Base-by-base conservation (phyloP, 2,113 vertebrate species). In the Naja naja region DNA sequence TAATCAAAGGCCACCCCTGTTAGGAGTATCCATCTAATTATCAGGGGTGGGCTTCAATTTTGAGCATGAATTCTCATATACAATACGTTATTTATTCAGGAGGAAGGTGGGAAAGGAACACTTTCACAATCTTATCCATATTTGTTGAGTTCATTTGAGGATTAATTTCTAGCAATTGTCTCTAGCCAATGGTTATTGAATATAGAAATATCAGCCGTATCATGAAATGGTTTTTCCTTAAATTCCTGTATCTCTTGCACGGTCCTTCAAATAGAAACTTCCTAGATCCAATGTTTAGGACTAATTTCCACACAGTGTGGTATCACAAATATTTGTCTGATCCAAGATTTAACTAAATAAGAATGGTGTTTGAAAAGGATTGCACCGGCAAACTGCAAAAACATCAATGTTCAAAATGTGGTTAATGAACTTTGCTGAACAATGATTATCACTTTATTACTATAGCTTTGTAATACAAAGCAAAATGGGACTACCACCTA, bases 341-440 rank as follows among this genome's bases (percentile, higher is more conserved):
- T 49, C 47, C 47, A 49, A 49, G 8, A 49, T 81, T 45, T 89
- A 81, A 27, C 22, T 45, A 55, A 85, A 43, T 55, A 45, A 3
- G n/a, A 45, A 53, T 45, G 4, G 54, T 81, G 64, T 10, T 52
- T 86, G 18, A 2, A 52, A 5, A 10, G 90, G 12, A 89, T 0
- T 16, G 2, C 6, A 58, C 0, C 60, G 11, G n/a, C n/a, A n/a
- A 9, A 3, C 1, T 60, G 0, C 92, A 23, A 0, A 18, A 3
- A 27, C 54, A 8, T 1, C 18, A 85, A 56, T 9, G 9, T 43
- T 91, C 14, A 85, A 55, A 45, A 25, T 87, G 20, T 14, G 22
- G 43, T 60, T n/a, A 87, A n/a, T 85, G 6, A 54, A 10, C 54
- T 58, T 27, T 86, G 39, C 18, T 85, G 18, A 56, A 91, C 53